Percentiles rank a stretch among this genome's conserved stretches.
These are phyloP conservation scores for Dendroctonus ponderosae DNA, from an alignment of 1,140 invertebrate genomes.

Conservation along the genomic window DNA sequence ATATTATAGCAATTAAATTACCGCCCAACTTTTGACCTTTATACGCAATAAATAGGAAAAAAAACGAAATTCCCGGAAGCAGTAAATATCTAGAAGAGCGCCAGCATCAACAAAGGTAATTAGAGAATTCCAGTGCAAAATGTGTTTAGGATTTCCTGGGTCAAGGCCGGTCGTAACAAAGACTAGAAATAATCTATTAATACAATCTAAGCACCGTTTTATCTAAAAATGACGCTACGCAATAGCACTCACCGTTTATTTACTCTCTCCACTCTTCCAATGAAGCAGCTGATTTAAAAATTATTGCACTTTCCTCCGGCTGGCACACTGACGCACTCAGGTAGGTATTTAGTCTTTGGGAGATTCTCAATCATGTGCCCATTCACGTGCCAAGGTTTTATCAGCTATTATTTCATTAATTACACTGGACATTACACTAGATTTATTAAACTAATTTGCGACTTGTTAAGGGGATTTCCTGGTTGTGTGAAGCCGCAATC, in stretches of 20 bases:
- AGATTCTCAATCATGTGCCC: not conserved
- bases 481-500: no score
- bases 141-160: conserved; percentile 24
- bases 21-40: no score
- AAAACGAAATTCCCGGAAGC: not conserved
- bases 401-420: conserved; percentile 3
- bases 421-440: not conserved
- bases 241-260: conserved; percentile 19
- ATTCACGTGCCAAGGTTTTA: conserved; percentile 11
- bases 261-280: conserved; percentile 16
- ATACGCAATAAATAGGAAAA: not conserved
- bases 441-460: no score
- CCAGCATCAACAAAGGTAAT: conserved; percentile 19
- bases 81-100: not conserved
- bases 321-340: conserved; percentile 6
- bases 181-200: conserved; percentile 31
- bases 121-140: conserved; percentile 26
- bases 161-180: conserved; percentile 29
- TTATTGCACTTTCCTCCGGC: conserved; percentile 21
- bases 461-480: no score
- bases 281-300: conserved; percentile 27
- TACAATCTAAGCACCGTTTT: conserved; percentile 28
- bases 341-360: conserved; percentile 6
- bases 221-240: conserved; percentile 26
- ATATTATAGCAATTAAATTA: no score